phyloP scores from a whole-genome alignment of 2,888 invertebrate genomes.

The Fissipunctia ypsillon region DNA sequence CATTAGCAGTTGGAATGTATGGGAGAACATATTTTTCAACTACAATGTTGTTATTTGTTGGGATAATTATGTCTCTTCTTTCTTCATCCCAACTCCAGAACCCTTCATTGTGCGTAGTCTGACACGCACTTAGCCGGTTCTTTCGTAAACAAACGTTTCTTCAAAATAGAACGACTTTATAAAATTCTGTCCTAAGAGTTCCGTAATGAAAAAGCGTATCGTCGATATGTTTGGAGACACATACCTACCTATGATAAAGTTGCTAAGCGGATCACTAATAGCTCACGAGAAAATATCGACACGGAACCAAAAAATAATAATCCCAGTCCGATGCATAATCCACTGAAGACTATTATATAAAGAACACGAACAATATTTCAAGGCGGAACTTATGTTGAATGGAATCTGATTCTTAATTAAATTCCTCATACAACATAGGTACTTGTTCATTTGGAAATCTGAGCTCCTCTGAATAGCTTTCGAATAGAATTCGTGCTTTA shows the following conservation, averaged over 20 bases:
- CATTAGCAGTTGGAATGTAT: too few species aligned
- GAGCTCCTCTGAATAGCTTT: slow-evolving; percentile 54
- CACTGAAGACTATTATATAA: slow-evolving; percentile 33
- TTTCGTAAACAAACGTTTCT: not conserved
- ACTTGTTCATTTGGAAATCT: slow-evolving; percentile 65
- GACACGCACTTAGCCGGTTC: too few species aligned
- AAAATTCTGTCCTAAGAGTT: not conserved
- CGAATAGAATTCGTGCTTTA: slow-evolving; percentile 51
- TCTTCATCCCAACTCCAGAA: too few species aligned
- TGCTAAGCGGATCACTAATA: slow-evolving; percentile 10
- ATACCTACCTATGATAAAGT: too few species aligned
- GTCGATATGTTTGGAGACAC: too few species aligned
- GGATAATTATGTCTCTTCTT: too few species aligned
- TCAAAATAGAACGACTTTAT: not conserved
- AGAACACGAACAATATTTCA: slow-evolving; percentile 56
- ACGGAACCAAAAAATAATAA: slow-evolving; percentile 27
- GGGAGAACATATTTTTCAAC: too few species aligned
- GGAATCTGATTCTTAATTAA: slow-evolving; percentile 67
- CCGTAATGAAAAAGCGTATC: slow-evolving; percentile 12
- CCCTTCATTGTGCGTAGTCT: too few species aligned
- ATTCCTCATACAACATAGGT: slow-evolving; percentile 64
- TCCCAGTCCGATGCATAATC: slow-evolving; percentile 18
- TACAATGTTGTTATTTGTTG: too few species aligned
- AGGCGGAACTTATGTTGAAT: slow-evolving; percentile 56
- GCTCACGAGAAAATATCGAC: slow-evolving; percentile 38